phyloP scores from a whole-genome alignment of 1,140 invertebrate genomes.

The Achatina immaculata region DNA sequence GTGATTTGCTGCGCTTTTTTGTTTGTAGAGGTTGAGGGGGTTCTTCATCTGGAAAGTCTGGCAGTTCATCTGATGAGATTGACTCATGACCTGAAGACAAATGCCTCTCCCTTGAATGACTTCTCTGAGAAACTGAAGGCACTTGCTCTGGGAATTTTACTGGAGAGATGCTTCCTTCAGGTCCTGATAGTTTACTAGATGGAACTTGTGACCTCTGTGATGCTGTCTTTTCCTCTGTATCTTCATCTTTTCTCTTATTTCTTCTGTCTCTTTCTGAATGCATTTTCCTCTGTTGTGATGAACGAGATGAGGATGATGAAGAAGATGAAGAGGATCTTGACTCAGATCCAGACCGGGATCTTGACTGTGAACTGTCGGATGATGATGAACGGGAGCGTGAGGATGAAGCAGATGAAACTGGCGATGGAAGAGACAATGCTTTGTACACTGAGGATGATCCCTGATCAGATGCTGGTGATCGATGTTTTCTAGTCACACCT shows the following conservation, averaged over 20 bases:
- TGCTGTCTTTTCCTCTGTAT: conserved; percentile 12
- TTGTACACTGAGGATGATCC: conserved; percentile 2
- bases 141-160: conserved; percentile 7
- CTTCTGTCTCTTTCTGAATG: not conserved
- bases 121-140: not conserved
- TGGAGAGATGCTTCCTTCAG: conserved; percentile 16
- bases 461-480: conserved; percentile 18
- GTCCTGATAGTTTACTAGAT: not conserved
- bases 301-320: conserved; percentile 14
- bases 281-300: not conserved
- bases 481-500: not conserved
- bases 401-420: conserved; percentile 30
- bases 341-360: conserved; percentile 34
- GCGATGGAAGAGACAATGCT: conserved; percentile 22
- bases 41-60: conserved; percentile 36
- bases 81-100: conserved; percentile 36
- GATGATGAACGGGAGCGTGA: not conserved
- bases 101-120: not conserved
- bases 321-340: not conserved
- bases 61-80: conserved; percentile 37
- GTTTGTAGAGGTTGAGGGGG: not conserved
- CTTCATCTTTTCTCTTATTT: conserved; percentile 6
- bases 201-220: not conserved
- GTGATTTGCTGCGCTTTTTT: not conserved
- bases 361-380: conserved; percentile 19